These are phyloP conservation scores for Cactoblastis cactorum DNA, from an alignment of 2,888 invertebrate species.

Conservation along the genomic window DNA sequence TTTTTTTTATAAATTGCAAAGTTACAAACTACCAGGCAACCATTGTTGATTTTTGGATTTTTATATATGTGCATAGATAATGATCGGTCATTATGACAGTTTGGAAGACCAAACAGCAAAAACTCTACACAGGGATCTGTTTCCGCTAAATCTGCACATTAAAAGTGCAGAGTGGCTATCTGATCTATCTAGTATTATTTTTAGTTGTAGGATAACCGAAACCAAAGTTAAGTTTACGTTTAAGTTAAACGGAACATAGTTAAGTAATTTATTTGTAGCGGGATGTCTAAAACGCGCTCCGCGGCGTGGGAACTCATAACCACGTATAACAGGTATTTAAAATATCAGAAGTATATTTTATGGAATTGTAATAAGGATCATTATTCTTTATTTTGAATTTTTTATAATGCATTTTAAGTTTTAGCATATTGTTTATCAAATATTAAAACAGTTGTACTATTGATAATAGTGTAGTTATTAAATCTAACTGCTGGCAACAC, in stretches of 20 bases:
- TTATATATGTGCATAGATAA: too few relatives aligned
- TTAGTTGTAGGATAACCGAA: conserved; percentile 36
- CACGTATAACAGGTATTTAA: too few relatives aligned
- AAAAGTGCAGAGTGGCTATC: background rate
- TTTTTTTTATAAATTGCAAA: too few relatives aligned
- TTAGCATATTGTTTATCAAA: too few relatives aligned
- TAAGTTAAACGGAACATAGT: conserved; percentile 23
- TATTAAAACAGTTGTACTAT: too few relatives aligned
- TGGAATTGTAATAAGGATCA: too few relatives aligned
- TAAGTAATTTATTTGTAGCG: conserved; percentile 25
- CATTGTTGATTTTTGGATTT: too few relatives aligned
- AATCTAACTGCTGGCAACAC: too few relatives aligned
- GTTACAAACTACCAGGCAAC: too few relatives aligned
- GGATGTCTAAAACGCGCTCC: conserved; percentile 11
- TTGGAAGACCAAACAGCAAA: background rate
- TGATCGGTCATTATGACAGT: background rate
- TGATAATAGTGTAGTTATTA: too few relatives aligned
- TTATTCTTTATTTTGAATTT: background rate
- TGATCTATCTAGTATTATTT: conserved; percentile 24
- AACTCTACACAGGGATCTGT: background rate
- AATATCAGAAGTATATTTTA: too few relatives aligned
- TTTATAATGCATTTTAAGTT: too few relatives aligned
- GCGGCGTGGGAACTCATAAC: background rate
- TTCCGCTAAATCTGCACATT: background rate
- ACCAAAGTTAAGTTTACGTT: conserved; percentile 53